phyloP scores from a whole-genome alignment of 2,888 invertebrate species.

The Hemaris fuciformis region DNA sequence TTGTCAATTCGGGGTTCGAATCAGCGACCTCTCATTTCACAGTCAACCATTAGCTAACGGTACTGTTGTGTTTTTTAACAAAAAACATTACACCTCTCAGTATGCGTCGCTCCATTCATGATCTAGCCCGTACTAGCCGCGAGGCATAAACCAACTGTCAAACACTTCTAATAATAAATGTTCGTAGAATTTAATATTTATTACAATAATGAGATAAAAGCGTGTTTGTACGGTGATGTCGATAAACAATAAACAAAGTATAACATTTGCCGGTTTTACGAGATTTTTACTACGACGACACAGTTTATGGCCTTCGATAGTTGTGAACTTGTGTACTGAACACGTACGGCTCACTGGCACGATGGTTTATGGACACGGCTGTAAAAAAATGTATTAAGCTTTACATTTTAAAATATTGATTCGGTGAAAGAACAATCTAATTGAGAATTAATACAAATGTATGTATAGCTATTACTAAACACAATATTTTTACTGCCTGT shows the following conservation, averaged over 20 bases:
- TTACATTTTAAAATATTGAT: too few relatives aligned
- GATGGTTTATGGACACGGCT: background rate
- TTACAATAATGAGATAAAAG: slow-evolving; percentile 1
- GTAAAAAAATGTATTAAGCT: background rate
- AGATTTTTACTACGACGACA: background rate
- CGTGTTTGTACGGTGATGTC: background rate
- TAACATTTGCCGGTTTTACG: slow-evolving; percentile 1
- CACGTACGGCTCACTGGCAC: background rate
- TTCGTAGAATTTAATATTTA: background rate
- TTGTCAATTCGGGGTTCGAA: background rate
- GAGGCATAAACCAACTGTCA: background rate
- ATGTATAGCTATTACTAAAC: too few relatives aligned
- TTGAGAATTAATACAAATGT: too few relatives aligned
- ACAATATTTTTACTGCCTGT: too few relatives aligned
- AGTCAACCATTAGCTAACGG: too few relatives aligned
- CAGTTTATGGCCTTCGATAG: background rate
- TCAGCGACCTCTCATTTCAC: background rate
- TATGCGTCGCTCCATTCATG: too few relatives aligned
- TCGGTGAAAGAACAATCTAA: too few relatives aligned
- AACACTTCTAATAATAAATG: background rate
- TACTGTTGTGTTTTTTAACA: too few relatives aligned
- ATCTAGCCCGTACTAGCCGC: background rate
- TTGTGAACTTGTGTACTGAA: background rate
- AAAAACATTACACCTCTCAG: too few relatives aligned
- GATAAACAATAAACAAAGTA: slow-evolving; percentile 4